Conservation (phyloP, 2,888 invertebrate species). For the Bursaphelenchus okinawaensis region DNA sequence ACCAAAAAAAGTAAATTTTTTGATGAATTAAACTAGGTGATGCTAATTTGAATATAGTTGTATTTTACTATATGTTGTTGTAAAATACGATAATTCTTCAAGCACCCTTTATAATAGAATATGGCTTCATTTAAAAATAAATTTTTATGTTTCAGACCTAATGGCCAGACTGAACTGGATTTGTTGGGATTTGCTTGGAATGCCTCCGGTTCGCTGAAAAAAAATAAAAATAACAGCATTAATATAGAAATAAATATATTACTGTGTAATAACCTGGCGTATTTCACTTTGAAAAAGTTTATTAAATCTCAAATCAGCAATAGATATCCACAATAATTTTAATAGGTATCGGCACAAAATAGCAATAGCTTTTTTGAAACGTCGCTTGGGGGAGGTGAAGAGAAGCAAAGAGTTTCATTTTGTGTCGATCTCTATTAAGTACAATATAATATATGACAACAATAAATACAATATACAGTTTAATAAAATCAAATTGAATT, state of each 20-base stretch:
- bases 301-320: background rate
- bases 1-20: background rate
- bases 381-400: too few species aligned
- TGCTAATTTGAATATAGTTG: background rate
- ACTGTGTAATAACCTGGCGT: slow-evolving; percentile 8
- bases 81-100: too few species aligned
- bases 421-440: too few species aligned
- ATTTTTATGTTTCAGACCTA: slow-evolving; percentile 69
- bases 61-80: too few species aligned
- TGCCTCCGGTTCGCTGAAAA: slow-evolving; percentile 60
- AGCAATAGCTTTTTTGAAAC: too few species aligned
- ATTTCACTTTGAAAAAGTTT: background rate
- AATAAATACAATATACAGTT: background rate
- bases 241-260: slow-evolving; percentile 14
- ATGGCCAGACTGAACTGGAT: slow-evolving; percentile 96
- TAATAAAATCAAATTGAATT: too few species aligned
- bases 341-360: too few species aligned
- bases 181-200: slow-evolving; percentile 95
- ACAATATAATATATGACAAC: too few species aligned
- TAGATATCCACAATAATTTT: background rate
- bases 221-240: too few species aligned
- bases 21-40: slow-evolving; percentile 1
- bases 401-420: too few species aligned
- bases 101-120: background rate
- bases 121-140: background rate